A percentile compares a stretch with the other conserved stretches of the same genome.
Evolutionary conservation across 2,113 vertebrate genomes (phyloP).

Genomic region (Anarrhichthys ocellatus): DNA sequence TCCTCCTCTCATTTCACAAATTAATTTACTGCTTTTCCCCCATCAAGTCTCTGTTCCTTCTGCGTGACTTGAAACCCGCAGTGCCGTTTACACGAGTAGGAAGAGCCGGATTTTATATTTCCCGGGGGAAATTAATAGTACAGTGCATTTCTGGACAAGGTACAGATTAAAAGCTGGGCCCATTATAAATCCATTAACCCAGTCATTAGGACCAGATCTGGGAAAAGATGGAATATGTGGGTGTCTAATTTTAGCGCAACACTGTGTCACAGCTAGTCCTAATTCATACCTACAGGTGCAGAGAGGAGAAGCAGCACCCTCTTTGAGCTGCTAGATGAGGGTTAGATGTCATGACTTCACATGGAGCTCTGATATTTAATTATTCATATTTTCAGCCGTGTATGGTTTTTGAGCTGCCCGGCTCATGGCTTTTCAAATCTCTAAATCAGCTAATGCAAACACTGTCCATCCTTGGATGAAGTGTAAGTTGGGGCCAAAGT

Average conservation of each 20-base stretch:
- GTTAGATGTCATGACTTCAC: slow-evolving; percentile 2
- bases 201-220: slow-evolving; percentile 79
- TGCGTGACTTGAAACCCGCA: slow-evolving; percentile 31
- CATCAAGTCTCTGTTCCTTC: slow-evolving; percentile 32
- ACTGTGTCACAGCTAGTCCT: slow-evolving; percentile 39
- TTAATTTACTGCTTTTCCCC: slow-evolving; percentile 40
- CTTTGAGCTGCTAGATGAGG: too few species aligned
- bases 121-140: slow-evolving; percentile 80
- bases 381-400: not conserved
- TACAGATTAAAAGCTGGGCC: slow-evolving; percentile 74
- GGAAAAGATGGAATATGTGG: slow-evolving; percentile 51
- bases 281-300: slow-evolving; percentile 28
- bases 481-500: not conserved
- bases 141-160: slow-evolving; percentile 75
- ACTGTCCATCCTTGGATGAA: not conserved
- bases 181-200: slow-evolving; percentile 83
- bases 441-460: not conserved
- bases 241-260: slow-evolving; percentile 71
- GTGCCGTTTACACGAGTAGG: slow-evolving; percentile 17
- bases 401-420: not conserved
- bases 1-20: slow-evolving; percentile 46
- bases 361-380: not conserved
- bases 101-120: slow-evolving; percentile 67
- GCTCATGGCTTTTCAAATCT: not conserved
- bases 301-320: not conserved